phyloP scores from a whole-genome alignment of 2,113 vertebrate genomes.

The Triplophysa rosa region DNA sequence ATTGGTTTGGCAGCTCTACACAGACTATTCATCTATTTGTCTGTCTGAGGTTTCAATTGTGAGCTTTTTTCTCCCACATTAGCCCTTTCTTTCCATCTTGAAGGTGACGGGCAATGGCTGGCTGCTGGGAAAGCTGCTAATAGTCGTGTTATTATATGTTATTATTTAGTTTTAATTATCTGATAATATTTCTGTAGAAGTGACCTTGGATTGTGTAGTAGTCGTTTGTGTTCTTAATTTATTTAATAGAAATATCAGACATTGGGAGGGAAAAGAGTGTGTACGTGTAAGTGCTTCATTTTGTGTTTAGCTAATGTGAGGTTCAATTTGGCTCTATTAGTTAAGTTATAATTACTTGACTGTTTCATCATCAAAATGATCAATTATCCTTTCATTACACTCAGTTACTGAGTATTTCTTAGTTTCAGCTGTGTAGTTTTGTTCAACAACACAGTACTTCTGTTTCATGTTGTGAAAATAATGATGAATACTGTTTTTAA shows the following conservation, averaged over 20 bases:
- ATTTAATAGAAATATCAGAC: conserved; percentile 7
- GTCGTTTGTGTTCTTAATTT: background rate
- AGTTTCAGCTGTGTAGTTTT: background rate
- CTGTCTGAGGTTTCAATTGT: background rate
- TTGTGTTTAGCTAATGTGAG: background rate
- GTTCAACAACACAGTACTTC: no score
- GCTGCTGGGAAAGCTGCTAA: conserved; percentile 5
- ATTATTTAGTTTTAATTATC: conserved; percentile 8
- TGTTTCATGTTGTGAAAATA: no score
- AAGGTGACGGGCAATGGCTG: background rate
- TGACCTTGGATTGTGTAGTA: background rate
- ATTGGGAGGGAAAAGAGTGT: conserved; percentile 11
- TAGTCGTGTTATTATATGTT: background rate
- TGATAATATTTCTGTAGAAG: background rate
- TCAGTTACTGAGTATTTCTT: background rate
- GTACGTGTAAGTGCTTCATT: background rate
- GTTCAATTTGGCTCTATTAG: background rate
- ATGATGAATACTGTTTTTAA: no score
- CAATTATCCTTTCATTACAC: background rate
- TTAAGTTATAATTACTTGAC: background rate
- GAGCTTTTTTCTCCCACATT: background rate
- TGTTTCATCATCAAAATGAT: background rate
- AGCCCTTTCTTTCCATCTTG: background rate
- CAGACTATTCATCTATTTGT: conserved; percentile 21
- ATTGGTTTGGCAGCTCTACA: conserved; percentile 21